phyloP scores from a whole-genome alignment of 2,797 vertebrate genomes.

The Rhyacichthys aspro region DNA sequence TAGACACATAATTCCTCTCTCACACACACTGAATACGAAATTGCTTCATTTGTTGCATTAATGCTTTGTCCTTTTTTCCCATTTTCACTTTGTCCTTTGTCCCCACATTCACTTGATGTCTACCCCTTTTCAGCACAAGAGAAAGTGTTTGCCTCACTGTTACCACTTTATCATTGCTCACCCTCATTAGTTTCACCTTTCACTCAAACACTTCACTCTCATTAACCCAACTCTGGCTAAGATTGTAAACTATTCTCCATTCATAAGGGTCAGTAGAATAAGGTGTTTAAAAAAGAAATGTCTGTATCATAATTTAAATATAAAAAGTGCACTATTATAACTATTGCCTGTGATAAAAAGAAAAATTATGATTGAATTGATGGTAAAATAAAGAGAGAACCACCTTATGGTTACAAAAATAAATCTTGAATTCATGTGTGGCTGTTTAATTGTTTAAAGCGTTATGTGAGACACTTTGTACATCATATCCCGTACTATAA shows the following conservation, averaged over 20 bases:
- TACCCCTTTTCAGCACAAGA: conserved; percentile 55
- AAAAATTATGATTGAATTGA: conserved; percentile 82
- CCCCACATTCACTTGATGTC: conserved; percentile 59
- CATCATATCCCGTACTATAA: too few relatives aligned
- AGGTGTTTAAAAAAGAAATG: conserved; percentile 83
- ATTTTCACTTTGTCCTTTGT: conserved; percentile 45
- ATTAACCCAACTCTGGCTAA: conserved; percentile 80
- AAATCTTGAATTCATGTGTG: conserved; percentile 77
- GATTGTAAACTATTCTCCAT: conserved; percentile 84
- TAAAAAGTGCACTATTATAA: conserved; percentile 86
- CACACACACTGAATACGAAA: conserved; percentile 44
- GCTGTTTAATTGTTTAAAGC: conserved; percentile 51
- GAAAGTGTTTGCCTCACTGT: conserved; percentile 65
- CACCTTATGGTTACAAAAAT: conserved; percentile 83
- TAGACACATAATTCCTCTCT: conserved; percentile 41
- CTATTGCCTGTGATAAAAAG: conserved; percentile 84
- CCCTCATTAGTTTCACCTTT: conserved; percentile 60
- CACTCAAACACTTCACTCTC: conserved; percentile 64
- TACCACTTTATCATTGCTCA: conserved; percentile 69
- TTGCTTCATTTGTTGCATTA: conserved; percentile 48
- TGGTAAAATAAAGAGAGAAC: conserved; percentile 83
- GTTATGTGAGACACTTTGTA: not conserved
- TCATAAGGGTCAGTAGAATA: conserved; percentile 82
- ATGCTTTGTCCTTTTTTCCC: conserved; percentile 2
- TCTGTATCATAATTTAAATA: conserved; percentile 86